These are phyloP conservation scores for Catharus minimus DNA, from an alignment of 2,113 vertebrate genomes.

Conservation along the genomic window DNA sequence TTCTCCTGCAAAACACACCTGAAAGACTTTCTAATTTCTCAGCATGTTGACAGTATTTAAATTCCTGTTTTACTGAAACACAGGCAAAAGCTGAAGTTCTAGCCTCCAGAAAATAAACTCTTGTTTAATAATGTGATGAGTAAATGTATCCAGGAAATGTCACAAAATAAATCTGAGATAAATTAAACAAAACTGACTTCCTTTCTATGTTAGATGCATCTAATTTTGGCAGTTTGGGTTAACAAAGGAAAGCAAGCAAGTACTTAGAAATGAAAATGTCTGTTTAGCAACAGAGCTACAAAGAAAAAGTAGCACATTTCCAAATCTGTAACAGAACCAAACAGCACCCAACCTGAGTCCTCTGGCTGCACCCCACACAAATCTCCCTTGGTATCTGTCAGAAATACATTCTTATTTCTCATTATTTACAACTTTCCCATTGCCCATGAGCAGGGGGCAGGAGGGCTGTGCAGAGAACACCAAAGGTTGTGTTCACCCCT, in stretches of 20 bases:
- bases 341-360: neutral
- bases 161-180: conserved; percentile 46
- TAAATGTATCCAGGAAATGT: conserved; percentile 43
- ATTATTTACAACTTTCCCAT: neutral
- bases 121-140: conserved; percentile 33
- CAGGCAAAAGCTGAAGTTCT: conserved; percentile 8
- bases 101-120: conserved; percentile 60
- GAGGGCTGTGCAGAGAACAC: neutral
- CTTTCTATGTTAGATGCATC: conserved; percentile 11
- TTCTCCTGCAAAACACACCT: conserved; percentile 49
- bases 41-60: conserved; percentile 19
- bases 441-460: neutral
- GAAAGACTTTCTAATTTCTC: conserved; percentile 34
- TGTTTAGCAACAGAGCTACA: neutral
- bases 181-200: conserved; percentile 45
- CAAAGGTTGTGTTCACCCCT: neutral
- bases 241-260: neutral
- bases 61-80: conserved; percentile 26
- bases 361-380: neutral
- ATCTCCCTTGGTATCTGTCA: neutral
- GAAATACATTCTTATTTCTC: neutral
- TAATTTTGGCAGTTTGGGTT: conserved; percentile 19
- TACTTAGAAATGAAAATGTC: neutral
- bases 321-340: neutral
- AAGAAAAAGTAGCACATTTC: neutral